Evolutionary conservation across 2,888 invertebrate genomes (phyloP).

Genomic region (Smittia aterrima): DNA sequence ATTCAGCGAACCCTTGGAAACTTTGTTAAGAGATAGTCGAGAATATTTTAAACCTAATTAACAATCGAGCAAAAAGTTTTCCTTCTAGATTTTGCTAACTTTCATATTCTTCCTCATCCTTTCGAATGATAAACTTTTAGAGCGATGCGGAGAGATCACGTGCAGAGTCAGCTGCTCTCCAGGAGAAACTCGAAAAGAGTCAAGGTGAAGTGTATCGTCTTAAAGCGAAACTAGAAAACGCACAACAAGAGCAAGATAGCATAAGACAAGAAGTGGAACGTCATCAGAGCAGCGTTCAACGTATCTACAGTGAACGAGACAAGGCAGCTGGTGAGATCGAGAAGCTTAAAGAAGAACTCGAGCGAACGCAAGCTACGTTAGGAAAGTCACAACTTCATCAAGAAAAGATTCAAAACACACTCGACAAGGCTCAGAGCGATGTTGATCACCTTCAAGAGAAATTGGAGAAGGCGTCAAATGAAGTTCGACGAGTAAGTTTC

Average conservation of each 20-base stretch:
- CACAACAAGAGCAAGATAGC: slow-evolving; percentile 91
- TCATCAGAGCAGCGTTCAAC: slow-evolving; percentile 77
- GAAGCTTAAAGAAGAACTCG: slow-evolving; percentile 83
- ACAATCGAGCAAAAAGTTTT: no score
- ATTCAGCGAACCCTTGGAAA: not conserved
- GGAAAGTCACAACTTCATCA: slow-evolving; percentile 89
- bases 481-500: slow-evolving; percentile 76
- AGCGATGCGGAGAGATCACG: slow-evolving; percentile 84
- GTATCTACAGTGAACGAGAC: slow-evolving; percentile 85
- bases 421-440: slow-evolving; percentile 88
- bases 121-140: slow-evolving; percentile 45
- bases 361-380: slow-evolving; percentile 82
- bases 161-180: slow-evolving; percentile 77
- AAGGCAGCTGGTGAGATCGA: slow-evolving; percentile 81
- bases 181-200: slow-evolving; percentile 90
- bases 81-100: no score
- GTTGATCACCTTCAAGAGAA: slow-evolving; percentile 87
- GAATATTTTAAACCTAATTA: not conserved
- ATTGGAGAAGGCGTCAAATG: slow-evolving; percentile 76
- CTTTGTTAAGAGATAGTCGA: not conserved
- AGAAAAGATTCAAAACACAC: slow-evolving; percentile 83
- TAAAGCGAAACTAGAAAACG: slow-evolving; percentile 91
- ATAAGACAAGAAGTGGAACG: slow-evolving; percentile 88
- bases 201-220: slow-evolving; percentile 93
- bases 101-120: no score